Evolutionary conservation across 2,888 invertebrate genomes (phyloP).

Genomic region (Caenorhabditis virilis): DNA sequence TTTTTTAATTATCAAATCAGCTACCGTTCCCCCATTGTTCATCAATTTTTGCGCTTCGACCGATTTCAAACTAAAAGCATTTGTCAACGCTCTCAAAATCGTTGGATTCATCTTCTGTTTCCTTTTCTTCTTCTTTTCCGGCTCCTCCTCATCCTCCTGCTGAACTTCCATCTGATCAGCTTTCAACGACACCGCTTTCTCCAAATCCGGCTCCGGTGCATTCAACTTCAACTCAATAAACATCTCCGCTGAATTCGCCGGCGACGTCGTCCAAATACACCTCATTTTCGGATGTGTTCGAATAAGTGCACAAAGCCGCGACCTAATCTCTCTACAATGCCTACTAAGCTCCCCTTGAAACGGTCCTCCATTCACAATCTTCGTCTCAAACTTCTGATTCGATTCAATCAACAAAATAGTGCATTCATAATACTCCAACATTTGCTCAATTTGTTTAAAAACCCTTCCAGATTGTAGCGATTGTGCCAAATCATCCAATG

Average conservation of each 20-base stretch:
- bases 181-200: conserved; percentile 42
- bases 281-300: conserved; percentile 90
- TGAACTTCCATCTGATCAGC: conserved; percentile 38
- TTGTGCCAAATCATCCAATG: conserved; percentile 87
- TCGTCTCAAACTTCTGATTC: conserved; percentile 58
- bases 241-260: conserved; percentile 91
- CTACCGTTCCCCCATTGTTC: no score
- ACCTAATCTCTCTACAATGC: conserved; percentile 60
- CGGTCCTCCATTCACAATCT: conserved; percentile 63
- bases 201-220: conserved; percentile 48
- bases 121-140: conserved; percentile 14
- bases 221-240: conserved; percentile 82
- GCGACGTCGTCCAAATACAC: conserved; percentile 93
- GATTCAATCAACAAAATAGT: conserved; percentile 64
- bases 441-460: conserved; percentile 84
- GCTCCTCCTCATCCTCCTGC: conserved; percentile 8
- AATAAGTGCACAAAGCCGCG: conserved; percentile 82
- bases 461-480: conserved; percentile 91
- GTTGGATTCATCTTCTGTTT: conserved; percentile 44
- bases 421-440: conserved; percentile 62
- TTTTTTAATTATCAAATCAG: no score
- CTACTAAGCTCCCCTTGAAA: conserved; percentile 67
- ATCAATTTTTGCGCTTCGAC: conserved; percentile 26
- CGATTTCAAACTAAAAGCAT: conserved; percentile 19
- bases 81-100: conserved; percentile 39